A percentile compares a stretch with the other conserved stretches of the same genome.
These are phyloP conservation scores for Pilophorus perplexus DNA, from an alignment of 2,888 invertebrate genomes.

Conservation along the genomic window DNA sequence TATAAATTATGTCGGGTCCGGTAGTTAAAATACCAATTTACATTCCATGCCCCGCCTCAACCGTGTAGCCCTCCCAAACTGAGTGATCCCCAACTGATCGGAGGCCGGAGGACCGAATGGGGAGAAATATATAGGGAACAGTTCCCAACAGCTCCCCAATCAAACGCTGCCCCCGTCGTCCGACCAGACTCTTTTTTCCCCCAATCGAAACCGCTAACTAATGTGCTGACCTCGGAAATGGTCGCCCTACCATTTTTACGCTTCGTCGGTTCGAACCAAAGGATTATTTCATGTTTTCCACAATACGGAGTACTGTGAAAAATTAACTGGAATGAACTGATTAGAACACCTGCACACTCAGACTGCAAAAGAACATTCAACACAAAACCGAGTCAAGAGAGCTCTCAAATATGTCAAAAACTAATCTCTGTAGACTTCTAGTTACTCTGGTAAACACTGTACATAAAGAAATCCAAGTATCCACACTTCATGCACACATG, in stretches of 20 bases:
- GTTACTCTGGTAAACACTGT: too few relatives aligned
- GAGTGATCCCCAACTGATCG: constrained; percentile 31
- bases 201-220: constrained; percentile 24
- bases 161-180: not conserved
- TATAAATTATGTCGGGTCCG: constrained; percentile 34
- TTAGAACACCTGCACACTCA: too few relatives aligned
- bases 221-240: constrained; percentile 3
- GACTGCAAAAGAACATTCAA: too few relatives aligned
- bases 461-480: too few relatives aligned
- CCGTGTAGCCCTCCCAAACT: constrained; percentile 30
- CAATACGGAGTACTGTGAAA: too few relatives aligned
- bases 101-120: not conserved
- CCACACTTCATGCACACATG: too few relatives aligned
- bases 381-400: too few relatives aligned
- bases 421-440: too few relatives aligned
- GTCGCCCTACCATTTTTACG: not conserved
- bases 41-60: constrained; percentile 39
- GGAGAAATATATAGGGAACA: constrained; percentile 15
- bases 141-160: not conserved
- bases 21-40: constrained; percentile 43
- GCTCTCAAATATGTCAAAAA: too few relatives aligned
- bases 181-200: not conserved
- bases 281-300: not conserved
- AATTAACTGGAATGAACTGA: too few relatives aligned
- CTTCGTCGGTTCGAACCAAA: not conserved